These are phyloP conservation scores for Perccottus glenii DNA, from an alignment of 2,113 vertebrate species.

Conservation along the genomic window DNA sequence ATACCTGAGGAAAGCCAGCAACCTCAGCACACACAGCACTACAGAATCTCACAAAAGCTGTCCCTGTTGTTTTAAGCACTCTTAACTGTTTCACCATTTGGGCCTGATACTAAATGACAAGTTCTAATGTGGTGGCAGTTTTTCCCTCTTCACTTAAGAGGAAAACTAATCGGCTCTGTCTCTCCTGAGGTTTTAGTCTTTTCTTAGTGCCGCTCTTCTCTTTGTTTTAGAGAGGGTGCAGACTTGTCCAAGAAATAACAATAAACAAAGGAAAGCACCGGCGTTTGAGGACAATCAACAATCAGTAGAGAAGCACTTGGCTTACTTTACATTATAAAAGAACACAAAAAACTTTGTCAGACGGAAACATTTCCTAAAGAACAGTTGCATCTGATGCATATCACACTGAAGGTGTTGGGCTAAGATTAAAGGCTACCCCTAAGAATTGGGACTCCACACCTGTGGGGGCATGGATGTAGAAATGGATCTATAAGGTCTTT, in stretches of 20 bases:
- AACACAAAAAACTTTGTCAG: too few relatives aligned
- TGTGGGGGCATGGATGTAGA: too few relatives aligned
- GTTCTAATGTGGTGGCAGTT: too few relatives aligned
- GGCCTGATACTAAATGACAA: neutral
- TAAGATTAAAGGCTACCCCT: too few relatives aligned
- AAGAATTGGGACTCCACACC: too few relatives aligned
- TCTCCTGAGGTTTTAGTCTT: neutral
- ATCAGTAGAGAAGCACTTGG: constrained; percentile 2
- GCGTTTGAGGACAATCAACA: neutral
- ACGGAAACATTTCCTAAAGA: too few relatives aligned
- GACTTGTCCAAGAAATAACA: neutral
- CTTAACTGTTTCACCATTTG: neutral
- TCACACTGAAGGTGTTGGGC: too few relatives aligned
- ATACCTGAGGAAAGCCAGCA: neutral
- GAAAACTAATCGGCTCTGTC: neutral
- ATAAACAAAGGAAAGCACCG: neutral
- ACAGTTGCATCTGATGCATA: too few relatives aligned
- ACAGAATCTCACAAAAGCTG: neutral
- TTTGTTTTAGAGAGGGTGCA: neutral
- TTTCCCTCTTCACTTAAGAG: neutral
- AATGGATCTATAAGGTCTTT: too few relatives aligned
- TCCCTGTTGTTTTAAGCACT: neutral
- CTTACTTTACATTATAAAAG: too few relatives aligned
- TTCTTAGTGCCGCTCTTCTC: neutral
- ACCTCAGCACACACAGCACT: neutral